Conservation (phyloP, 1,140 invertebrate genomes). For the Ladona fulva region DNA sequence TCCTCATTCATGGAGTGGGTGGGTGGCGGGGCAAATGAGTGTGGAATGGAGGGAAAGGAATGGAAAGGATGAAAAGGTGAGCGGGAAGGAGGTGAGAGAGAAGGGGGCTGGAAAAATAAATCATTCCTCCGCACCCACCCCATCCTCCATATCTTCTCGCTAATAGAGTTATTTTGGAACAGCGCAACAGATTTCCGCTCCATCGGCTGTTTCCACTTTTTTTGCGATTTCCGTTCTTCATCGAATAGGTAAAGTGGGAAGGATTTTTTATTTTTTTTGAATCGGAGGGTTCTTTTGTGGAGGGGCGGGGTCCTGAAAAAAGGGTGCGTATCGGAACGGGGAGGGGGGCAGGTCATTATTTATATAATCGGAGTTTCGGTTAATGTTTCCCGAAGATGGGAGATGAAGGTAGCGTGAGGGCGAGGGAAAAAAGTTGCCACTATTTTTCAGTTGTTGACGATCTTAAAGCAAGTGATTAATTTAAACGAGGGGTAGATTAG, state of each 20-base stretch:
- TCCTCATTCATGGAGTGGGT: background rate
- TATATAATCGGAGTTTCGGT: background rate
- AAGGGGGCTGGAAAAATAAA: background rate
- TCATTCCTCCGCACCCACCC: background rate
- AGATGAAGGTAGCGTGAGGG: too few relatives aligned
- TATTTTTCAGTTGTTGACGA: too few relatives aligned
- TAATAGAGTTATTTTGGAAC: constrained; percentile 3
- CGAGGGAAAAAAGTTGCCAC: too few relatives aligned
- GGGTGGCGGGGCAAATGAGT: background rate
- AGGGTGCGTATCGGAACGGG: background rate
- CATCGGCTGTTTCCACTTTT: background rate
- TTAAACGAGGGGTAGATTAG: too few relatives aligned
- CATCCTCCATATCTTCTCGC: background rate
- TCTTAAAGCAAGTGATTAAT: too few relatives aligned
- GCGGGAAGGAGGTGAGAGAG: background rate
- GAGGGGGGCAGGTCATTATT: background rate
- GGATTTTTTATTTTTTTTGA: too few relatives aligned
- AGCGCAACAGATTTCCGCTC: constrained; percentile 3
- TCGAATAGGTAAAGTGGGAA: too few relatives aligned
- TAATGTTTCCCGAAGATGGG: too few relatives aligned
- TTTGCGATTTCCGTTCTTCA: too few relatives aligned
- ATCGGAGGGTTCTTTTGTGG: too few relatives aligned
- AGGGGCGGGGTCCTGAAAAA: background rate
- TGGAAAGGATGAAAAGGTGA: background rate
- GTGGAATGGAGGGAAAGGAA: background rate